phyloP scores from a whole-genome alignment of 1,140 invertebrate species.

The Dryas iulia region DNA sequence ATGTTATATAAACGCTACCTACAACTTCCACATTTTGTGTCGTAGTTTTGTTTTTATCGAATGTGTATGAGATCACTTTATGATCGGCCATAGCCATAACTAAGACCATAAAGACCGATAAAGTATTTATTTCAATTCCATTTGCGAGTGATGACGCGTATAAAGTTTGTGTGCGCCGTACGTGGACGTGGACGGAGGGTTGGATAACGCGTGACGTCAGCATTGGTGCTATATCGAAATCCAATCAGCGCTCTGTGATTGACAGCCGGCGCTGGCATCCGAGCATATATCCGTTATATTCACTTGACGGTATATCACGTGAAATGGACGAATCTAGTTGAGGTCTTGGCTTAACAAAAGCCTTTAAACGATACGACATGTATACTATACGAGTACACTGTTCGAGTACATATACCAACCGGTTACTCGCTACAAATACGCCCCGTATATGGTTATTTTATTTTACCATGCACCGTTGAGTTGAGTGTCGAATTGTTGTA shows the following conservation, averaged over 20 bases:
- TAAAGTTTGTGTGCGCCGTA: constrained; percentile 25
- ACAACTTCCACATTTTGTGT: constrained; percentile 16
- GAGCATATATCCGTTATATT: constrained; percentile 40
- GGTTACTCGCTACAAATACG: background rate
- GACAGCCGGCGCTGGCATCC: constrained; percentile 53
- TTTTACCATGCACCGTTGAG: too few relatives aligned
- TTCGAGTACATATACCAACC: background rate
- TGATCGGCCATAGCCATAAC: constrained; percentile 33
- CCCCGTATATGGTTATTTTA: constrained; percentile 11
- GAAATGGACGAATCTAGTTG: constrained; percentile 39
- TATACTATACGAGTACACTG: constrained; percentile 11
- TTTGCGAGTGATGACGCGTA: constrained; percentile 34
- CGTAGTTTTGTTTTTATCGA: constrained; percentile 31
- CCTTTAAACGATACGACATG: constrained; percentile 31
- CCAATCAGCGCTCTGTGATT: constrained; percentile 71
- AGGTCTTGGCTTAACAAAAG: constrained; percentile 44
- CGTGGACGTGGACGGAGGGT: constrained; percentile 13
- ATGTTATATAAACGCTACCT: constrained; percentile 4
- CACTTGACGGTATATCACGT: constrained; percentile 41
- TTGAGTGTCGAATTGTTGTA: background rate
- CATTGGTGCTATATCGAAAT: constrained; percentile 69
- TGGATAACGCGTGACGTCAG: constrained; percentile 42
- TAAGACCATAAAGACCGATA: constrained; percentile 35
- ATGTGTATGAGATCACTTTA: constrained; percentile 33
- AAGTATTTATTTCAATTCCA: constrained; percentile 38